phyloP scores from a whole-genome alignment of 2,888 invertebrate genomes.

The Scaptomyza caliginosa region DNA sequence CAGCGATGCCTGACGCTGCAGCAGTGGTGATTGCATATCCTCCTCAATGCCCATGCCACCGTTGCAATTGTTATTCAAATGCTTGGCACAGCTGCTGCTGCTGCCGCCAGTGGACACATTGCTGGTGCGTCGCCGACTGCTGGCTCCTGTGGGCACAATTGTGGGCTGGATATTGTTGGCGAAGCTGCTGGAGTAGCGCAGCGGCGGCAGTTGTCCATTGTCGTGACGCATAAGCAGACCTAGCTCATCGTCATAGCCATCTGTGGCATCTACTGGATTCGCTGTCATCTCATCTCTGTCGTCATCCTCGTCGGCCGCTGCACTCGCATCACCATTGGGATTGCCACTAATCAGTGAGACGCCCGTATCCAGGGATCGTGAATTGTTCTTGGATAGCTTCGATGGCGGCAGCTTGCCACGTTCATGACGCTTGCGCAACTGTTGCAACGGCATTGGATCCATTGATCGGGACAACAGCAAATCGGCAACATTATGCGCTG shows the following conservation, averaged over 20 bases:
- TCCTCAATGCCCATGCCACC: constrained; percentile 82
- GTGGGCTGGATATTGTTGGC: constrained; percentile 57
- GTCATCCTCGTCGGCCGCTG: constrained; percentile 27
- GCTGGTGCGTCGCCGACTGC: constrained; percentile 66
- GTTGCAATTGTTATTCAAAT: constrained; percentile 84
- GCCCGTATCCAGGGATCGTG: constrained; percentile 82
- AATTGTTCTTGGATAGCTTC: constrained; percentile 82
- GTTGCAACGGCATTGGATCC: constrained; percentile 86
- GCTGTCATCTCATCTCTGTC: constrained; percentile 50
- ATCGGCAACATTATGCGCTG: constrained; percentile 46
- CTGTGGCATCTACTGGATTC: constrained; percentile 67
- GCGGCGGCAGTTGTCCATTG: constrained; percentile 72
- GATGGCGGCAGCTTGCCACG: constrained; percentile 76
- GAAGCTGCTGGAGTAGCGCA: constrained; percentile 62
- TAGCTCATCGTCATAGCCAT: constrained; percentile 77
- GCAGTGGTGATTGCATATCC: constrained; percentile 81
- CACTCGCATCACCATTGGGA: constrained; percentile 61
- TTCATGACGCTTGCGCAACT: constrained; percentile 75
- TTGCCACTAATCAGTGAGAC: constrained; percentile 76
- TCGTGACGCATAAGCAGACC: constrained; percentile 78
- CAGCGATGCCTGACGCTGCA: constrained; percentile 83
- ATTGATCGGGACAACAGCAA: constrained; percentile 86
- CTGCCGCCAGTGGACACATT: constrained; percentile 34
- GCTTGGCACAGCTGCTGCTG: constrained; percentile 72
- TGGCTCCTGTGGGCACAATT: constrained; percentile 65